A percentile compares a stretch with the other conserved stretches of the same genome.
Conservation (phyloP, 2,888 invertebrate species). For the Nymphalis polychloros region DNA sequence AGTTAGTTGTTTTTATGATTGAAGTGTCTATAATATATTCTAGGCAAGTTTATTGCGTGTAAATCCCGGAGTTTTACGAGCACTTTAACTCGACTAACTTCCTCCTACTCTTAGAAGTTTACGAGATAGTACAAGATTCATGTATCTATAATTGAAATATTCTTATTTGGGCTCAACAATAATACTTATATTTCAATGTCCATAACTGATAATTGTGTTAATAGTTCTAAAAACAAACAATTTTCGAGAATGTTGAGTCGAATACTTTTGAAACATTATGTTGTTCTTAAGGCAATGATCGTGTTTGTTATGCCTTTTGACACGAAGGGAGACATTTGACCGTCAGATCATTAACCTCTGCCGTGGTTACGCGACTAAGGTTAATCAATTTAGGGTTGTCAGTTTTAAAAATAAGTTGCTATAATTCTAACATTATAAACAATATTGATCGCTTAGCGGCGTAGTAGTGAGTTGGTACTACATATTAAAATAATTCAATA, state of each 20-base stretch:
- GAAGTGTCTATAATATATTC: background rate
- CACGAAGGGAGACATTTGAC: constrained; percentile 22
- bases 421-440: background rate
- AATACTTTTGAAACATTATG: background rate
- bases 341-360: constrained; percentile 20
- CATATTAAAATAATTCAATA: too few relatives aligned
- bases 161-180: too few relatives aligned
- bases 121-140: background rate
- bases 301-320: constrained; percentile 6
- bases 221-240: background rate
- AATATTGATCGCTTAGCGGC: too few relatives aligned
- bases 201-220: background rate
- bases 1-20: background rate
- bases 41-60: background rate
- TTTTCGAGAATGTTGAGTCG: background rate
- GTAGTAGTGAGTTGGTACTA: too few relatives aligned
- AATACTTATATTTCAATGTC: too few relatives aligned
- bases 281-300: background rate
- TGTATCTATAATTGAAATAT: background rate
- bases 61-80: constrained; percentile 3
- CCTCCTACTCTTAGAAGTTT: constrained; percentile 1
- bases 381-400: constrained; percentile 1
- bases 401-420: background rate
- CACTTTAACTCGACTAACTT: background rate
- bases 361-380: too few relatives aligned